Conservation (phyloP, 2,797 vertebrate genomes). For the Buphagus erythrorhynchus region DNA sequence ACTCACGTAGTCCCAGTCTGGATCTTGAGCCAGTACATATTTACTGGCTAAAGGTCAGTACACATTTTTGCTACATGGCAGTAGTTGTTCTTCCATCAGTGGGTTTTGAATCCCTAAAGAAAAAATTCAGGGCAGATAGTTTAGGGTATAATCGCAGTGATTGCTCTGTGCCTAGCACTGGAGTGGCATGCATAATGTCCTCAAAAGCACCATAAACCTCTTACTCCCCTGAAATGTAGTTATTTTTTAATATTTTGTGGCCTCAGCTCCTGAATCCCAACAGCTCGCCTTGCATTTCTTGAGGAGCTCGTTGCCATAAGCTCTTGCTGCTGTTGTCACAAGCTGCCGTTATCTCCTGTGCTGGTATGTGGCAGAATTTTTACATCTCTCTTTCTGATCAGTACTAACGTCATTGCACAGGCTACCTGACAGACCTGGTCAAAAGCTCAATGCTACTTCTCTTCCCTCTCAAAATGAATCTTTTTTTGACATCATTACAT, state of each 20-base stretch:
- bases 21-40: neutral
- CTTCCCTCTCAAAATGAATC: neutral
- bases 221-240: neutral
- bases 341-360: neutral
- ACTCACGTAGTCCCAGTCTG: neutral
- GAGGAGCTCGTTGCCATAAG: neutral
- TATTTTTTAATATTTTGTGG: neutral
- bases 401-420: neutral
- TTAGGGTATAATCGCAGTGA: neutral
- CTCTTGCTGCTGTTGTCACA: neutral
- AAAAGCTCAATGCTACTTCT: neutral
- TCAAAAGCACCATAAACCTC: neutral
- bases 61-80: neutral
- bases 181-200: neutral
- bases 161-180: neutral
- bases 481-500: neutral
- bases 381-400: neutral
- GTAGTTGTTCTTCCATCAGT: neutral
- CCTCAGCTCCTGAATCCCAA: neutral
- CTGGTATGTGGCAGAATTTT: neutral
- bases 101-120: neutral
- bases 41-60: neutral
- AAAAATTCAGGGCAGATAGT: neutral
- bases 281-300: neutral
- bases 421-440: neutral